Conservation (phyloP, 1,140 invertebrate genomes). For the Drosophila mayri region DNA sequence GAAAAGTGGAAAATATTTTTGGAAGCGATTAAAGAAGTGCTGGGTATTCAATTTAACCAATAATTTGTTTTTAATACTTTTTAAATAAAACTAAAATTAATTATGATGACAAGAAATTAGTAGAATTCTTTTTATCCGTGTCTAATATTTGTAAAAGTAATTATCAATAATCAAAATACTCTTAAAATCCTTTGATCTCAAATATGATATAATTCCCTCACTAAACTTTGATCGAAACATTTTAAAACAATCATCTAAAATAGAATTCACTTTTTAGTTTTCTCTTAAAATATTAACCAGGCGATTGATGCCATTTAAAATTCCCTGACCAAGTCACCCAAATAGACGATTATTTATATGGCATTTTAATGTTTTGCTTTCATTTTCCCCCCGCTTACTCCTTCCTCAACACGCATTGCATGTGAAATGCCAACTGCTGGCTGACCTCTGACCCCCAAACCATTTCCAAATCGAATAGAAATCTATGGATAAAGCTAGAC, state of each 20-base stretch:
- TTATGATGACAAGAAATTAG: too few relatives aligned
- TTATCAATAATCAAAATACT: neutral
- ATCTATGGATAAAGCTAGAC: constrained; percentile 27
- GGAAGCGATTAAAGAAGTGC: constrained; percentile 30
- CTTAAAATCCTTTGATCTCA: neutral
- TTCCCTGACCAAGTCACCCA: constrained; percentile 31
- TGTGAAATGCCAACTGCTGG: constrained; percentile 41
- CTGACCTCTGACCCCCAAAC: constrained; percentile 38
- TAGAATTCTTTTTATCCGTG: too few relatives aligned
- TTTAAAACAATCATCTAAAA: neutral
- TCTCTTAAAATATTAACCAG: constrained; percentile 21
- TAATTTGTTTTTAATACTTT: neutral
- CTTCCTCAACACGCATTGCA: constrained; percentile 32
- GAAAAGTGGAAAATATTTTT: constrained; percentile 63
- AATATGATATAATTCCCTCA: too few relatives aligned
- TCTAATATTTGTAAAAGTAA: neutral
- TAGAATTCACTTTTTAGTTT: neutral
- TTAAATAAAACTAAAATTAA: too few relatives aligned
- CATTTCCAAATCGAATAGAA: constrained; percentile 50
- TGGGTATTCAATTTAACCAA: constrained; percentile 27
- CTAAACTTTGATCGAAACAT: neutral
- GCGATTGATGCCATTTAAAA: constrained; percentile 42
- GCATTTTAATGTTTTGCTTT: constrained; percentile 64
- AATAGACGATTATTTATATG: constrained; percentile 63
- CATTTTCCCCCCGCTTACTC: constrained; percentile 15